Evolutionary conservation across 2,888 invertebrate species (phyloP).

Genomic region (Hemaris fuciformis): DNA sequence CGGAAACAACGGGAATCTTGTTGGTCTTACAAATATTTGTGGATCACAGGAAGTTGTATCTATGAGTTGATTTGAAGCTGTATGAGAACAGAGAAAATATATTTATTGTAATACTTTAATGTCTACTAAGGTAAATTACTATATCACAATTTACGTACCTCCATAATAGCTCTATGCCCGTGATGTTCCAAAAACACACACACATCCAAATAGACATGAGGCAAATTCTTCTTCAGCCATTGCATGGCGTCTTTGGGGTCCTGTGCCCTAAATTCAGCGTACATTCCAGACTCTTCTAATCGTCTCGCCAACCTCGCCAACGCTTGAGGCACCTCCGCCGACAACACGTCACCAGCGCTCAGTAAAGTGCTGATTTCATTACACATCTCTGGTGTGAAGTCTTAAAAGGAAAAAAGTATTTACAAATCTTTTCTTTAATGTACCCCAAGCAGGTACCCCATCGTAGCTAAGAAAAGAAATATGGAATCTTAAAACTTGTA

Average conservation of each 20-base stretch:
- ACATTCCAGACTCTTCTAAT: constrained; percentile 64
- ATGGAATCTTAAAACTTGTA: no score
- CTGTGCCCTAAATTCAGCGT: constrained; percentile 71
- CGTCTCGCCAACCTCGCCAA: constrained; percentile 67
- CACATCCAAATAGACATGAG: constrained; percentile 70
- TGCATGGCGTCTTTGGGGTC: constrained; percentile 71
- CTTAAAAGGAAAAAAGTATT: constrained; percentile 52
- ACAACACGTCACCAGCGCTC: constrained; percentile 86
- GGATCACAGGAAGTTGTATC: no score
- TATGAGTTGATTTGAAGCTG: no score
- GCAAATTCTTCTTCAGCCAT: constrained; percentile 82
- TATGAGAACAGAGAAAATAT: background rate
- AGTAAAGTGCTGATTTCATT: constrained; percentile 86
- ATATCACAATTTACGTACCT: constrained; percentile 72
- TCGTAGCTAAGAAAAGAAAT: no score
- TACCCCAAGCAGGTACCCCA: no score
- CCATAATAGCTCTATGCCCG: constrained; percentile 86
- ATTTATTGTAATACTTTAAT: background rate
- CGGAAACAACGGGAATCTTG: background rate
- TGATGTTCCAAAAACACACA: constrained; percentile 84
- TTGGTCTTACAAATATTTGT: no score
- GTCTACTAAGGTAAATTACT: no score
- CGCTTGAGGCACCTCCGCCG: constrained; percentile 86
- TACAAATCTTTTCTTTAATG: no score
- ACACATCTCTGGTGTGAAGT: constrained; percentile 84